These are phyloP conservation scores for rabbit (Oryctolagus cuniculus) DNA, from an alignment of 2,113 vertebrate species.

Conservation along the genomic window mOryCun1.1 NC_091433.1:51146001-51146500, in stretches of 20 bases:
- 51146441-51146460: neutral
- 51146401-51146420: neutral
- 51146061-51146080: neutral
- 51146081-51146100: neutral
- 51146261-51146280: neutral
- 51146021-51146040: too few relatives aligned
- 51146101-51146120: neutral
- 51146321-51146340: neutral
- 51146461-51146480: conserved; percentile 1
- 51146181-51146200: neutral
- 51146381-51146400: conserved; percentile 5
- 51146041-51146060: neutral
- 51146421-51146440: neutral
- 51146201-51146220: neutral
- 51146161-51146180: neutral
- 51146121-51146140: neutral
- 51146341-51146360: neutral
- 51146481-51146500: neutral
- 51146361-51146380: neutral
- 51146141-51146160: neutral
- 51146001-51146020: too few relatives aligned
- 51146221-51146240: neutral
- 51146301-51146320: neutral
- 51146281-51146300: neutral
- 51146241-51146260: neutral